phyloP scores from a whole-genome alignment of 2,797 vertebrate species.

The Cheirogaleus major region DNA sequence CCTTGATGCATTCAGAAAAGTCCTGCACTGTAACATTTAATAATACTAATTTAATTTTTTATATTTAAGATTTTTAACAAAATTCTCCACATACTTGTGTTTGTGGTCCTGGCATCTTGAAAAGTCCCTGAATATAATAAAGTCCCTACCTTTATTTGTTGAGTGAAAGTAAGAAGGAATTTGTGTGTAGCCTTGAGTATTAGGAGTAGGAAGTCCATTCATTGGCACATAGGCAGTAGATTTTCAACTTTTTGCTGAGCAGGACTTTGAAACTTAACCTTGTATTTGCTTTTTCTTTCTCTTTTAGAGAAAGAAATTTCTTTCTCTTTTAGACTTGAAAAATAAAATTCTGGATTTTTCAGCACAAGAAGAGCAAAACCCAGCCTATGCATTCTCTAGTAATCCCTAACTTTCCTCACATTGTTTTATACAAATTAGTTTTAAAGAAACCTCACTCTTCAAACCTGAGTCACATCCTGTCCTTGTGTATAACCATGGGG shows the following conservation, averaged over 20 bases:
- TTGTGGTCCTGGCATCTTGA: not conserved
- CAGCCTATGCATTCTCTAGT: not conserved
- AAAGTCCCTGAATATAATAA: not conserved
- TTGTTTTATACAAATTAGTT: not conserved
- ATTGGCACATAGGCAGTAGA: not conserved
- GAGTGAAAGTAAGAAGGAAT: not conserved
- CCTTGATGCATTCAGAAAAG: not conserved
- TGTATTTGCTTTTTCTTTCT: not conserved
- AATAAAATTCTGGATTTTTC: not conserved
- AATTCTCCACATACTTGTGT: not conserved
- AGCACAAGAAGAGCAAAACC: not conserved
- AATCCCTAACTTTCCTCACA: not conserved
- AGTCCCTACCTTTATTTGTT: not conserved
- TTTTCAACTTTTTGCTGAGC: not conserved
- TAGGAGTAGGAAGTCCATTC: too few relatives aligned
- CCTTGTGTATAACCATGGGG: accelerated
- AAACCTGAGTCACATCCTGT: not conserved
- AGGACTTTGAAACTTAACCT: not conserved
- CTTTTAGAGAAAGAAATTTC: not conserved
- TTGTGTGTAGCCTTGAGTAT: accelerated
- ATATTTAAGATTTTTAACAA: not conserved
- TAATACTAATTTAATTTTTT: not conserved
- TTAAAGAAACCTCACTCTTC: not conserved
- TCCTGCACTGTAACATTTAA: not conserved
- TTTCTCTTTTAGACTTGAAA: not conserved